Evolutionary conservation across 2,797 vertebrate genomes (phyloP), one percentile per base, ranked within the genome.

Genomic region (Dallia pectoralis): DNA sequence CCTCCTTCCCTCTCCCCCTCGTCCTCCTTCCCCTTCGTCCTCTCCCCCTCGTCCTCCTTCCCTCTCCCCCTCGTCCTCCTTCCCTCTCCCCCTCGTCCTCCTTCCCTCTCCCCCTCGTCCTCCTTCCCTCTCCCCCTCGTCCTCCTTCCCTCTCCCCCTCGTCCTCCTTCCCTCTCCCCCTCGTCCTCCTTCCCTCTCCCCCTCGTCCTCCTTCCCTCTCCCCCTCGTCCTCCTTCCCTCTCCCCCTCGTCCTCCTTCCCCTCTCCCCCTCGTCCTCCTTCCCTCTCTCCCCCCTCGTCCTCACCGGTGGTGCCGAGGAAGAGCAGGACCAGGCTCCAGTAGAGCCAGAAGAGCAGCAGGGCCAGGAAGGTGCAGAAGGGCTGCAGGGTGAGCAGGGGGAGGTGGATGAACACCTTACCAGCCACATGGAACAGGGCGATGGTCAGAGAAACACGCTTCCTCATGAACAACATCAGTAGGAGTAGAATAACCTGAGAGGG

Each of bases 351-450:
- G 36, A 98, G 74, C 40, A 96, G 90, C 70, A 99, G 95, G 48
- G 94, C 95, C 25, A 97, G 91, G 87, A 99, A 97, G 14, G 97
- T 99, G 93, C 97, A 94, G 82, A 98, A 97, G 67, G 97, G 97
- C 81, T 98, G 97, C 91, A 98, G 95, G 81, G 95, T 94, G 74
- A 99, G 93, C 49, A 99, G 92, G 0, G 97, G 97, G 74, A 99
- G 89, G 89, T 97, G 95, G 81, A 96, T 93, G 87, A 99, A 99
- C 81, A 99, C 97, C 74, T 99, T 99, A 66, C 97, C 97, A 0
- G 97, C 97, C 87, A 98, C 97, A 0, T 98, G 96, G 89, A 99
- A 99, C 91, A 99, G 92, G 84, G 97, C 96, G 71, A 99, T 96
- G 79, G 97, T 98, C 86, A 99, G 93, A 49, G 95, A 94, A 68